Base-by-base conservation (phyloP, 2,888 invertebrate species). In the Dynastes grantii region DNA sequence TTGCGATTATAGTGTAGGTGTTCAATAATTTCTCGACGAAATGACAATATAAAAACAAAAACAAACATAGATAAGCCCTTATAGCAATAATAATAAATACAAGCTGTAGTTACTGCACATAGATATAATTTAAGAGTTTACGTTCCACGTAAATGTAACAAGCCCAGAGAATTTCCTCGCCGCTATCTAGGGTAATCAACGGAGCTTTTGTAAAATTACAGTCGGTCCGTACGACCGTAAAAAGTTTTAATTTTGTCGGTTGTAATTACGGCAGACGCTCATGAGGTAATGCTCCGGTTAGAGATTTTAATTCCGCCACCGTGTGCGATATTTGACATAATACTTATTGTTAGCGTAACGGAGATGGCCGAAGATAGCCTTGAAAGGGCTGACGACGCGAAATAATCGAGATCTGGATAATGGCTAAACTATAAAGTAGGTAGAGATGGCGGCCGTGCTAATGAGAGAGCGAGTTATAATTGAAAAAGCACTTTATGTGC, bases 121-220 rank as follows among this genome's bases (percentile, higher is more conserved):
- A 45, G 45, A 67, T 37, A 40, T 40, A 67, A 67, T 67, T 67
- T 67, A 67, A 67, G 16, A 5, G 22, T 67, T 67, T 16, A 45
- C 65, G 8, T 40, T 4, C 13, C 45, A 6, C n/a, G 40, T 16
- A 67, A 40, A 45, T 40, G 65, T 67, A 67, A 67, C n/a, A 9
- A 68, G 49, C 45, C 11, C 16, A 11, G 55, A 1, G 16, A 58
- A 58, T 8, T 58, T 58, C 55, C 45, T n/a, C 40, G 11, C n/a
- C 27, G 37, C 40, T 40, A 40, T 4, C 45, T 45, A 16, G 29
- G 61, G 73, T 61, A 58, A 61, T 61, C 45, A 75, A 45, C 45
- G 45, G n/a, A 61, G 73, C 73, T 75, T 61, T 75, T 29, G 61
- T 58, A 40, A 75, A 75, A 75, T 75, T 75, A 61, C 61, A 61